Evolutionary conservation across 35 echinoderm and acorn worm species (phyloP), one percentile per base, ranked within the genome.

Genomic region (Patiria miniata): DNA sequence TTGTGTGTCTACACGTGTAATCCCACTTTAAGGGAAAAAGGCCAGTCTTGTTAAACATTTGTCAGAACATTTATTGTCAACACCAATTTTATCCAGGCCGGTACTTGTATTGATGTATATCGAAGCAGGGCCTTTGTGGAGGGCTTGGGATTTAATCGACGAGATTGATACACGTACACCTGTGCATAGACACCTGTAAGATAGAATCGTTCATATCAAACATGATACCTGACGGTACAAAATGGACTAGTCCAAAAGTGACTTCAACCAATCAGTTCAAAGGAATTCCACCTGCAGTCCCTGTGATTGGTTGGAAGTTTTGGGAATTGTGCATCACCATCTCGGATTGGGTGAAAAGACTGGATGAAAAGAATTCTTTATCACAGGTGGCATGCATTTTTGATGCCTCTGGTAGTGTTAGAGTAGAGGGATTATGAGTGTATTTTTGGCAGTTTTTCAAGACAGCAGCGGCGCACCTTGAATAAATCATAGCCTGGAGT

Each of bases 331-430:
- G 26, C 34, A 36, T 16, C 34, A 30, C 65, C 34, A 73, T 36
- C 65, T 30, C 12, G 42, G 42, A 47, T 47, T 6, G 26, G 65
- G 10, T 73, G 0, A 73, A n/a, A n/a, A 47, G 42, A 73, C 26
- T 36, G 26, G 34, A 73, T 73, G 65, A 73, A 73, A 32, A 73
- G 65, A 73, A 73, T 73, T 73, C 21, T 73, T 73, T 73, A 73
- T 26, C 34, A 73, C 26, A 14, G 26, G 2, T 73, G 65, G 34
- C 65, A 73, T 73, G 65, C 65, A 73, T 73, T 73, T 73, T 73
- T 73, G 65, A 73, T 73, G 65, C 34, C 34, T 26, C 26, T 30
- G 29, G 65, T 30, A 10, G 7, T 47, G 42, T 47, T 12, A 47
- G 42, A 6, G 42, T 12, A 47, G 12, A 12, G 12, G 42, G 42